Conservation (phyloP, 2,797 vertebrate genomes). For the Rhadinocentrus ornatus region DNA sequence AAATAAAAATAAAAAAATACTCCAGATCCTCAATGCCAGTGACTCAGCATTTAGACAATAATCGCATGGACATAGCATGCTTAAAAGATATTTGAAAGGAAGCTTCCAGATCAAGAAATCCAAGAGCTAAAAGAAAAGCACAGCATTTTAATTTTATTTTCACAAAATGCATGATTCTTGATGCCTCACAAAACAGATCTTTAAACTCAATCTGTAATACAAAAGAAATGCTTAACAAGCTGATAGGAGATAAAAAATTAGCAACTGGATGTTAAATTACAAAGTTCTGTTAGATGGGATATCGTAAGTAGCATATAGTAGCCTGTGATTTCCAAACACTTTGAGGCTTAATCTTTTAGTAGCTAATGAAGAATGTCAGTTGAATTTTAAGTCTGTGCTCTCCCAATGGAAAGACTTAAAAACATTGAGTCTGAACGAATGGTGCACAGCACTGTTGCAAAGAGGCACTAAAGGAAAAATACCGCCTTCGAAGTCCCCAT, state of each 20-base stretch:
- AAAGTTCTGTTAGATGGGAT: constrained; percentile 41
- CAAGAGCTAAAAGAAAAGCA: constrained; percentile 34
- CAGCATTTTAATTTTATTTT: too few relatives aligned
- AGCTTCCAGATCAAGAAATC: constrained; percentile 43
- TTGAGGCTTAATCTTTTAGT: constrained; percentile 65
- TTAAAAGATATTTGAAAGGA: constrained; percentile 44
- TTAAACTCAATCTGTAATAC: constrained; percentile 10
- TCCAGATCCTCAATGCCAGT: background rate
- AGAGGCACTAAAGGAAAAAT: constrained; percentile 45
- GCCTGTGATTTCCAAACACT: constrained; percentile 60
- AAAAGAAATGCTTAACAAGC: constrained; percentile 47
- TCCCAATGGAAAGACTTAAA: constrained; percentile 51
- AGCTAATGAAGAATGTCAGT: constrained; percentile 66
- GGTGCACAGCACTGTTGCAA: constrained; percentile 42
- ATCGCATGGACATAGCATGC: constrained; percentile 21
- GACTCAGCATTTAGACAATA: constrained; percentile 1
- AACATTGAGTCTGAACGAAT: constrained; percentile 53
- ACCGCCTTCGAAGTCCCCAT: constrained; percentile 59
- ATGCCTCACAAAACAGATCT: too few relatives aligned
- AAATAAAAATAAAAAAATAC: background rate
- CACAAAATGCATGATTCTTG: too few relatives aligned
- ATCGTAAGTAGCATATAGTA: constrained; percentile 34
- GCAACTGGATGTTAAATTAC: constrained; percentile 23
- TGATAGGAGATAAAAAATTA: constrained; percentile 34
- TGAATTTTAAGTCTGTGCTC: constrained; percentile 45